Percentiles rank a stretch among this genome's conserved stretches.
These are phyloP conservation scores for Drosophila aff. DNA, from an alignment of 1,140 invertebrate genomes.

Conservation along the genomic window DNA sequence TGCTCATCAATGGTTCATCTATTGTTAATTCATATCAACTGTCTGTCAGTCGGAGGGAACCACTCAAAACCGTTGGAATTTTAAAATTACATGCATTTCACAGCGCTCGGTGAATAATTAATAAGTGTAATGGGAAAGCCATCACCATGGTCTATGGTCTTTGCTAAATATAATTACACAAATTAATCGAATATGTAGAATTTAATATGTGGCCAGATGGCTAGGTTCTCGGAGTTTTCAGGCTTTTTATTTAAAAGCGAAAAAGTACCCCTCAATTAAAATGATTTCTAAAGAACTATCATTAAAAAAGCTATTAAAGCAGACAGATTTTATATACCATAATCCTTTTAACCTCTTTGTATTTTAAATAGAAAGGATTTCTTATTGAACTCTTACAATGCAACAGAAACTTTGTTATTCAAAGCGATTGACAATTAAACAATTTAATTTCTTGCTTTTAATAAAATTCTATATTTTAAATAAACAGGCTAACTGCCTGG, in stretches of 20 bases:
- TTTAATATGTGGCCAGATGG: slow-evolving; percentile 2
- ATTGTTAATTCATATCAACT: slow-evolving; percentile 26
- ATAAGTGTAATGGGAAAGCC: slow-evolving; percentile 22
- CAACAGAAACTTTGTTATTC: no score
- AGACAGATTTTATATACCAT: neutral
- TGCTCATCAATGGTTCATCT: slow-evolving; percentile 25
- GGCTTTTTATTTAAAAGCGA: neutral
- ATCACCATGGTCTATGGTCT: neutral
- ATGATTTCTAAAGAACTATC: neutral
- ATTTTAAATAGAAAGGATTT: neutral
- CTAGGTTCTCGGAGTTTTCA: neutral
- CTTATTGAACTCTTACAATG: neutral
- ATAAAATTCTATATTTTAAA: neutral
- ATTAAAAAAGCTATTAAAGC: neutral
- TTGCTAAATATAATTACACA: slow-evolving; percentile 34
- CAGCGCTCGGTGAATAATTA: slow-evolving; percentile 32
- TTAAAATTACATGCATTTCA: slow-evolving; percentile 23
- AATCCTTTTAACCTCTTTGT: neutral
- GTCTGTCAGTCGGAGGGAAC: neutral
- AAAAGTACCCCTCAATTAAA: slow-evolving; percentile 26
- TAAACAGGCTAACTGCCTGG: neutral
- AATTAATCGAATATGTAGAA: slow-evolving; percentile 23
- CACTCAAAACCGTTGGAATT: slow-evolving; percentile 8
- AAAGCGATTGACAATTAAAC: neutral
- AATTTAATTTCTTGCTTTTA: neutral